These are phyloP conservation scores for Araneus ventricosus DNA, from an alignment of 1,140 invertebrate species.

Conservation along the genomic window DNA sequence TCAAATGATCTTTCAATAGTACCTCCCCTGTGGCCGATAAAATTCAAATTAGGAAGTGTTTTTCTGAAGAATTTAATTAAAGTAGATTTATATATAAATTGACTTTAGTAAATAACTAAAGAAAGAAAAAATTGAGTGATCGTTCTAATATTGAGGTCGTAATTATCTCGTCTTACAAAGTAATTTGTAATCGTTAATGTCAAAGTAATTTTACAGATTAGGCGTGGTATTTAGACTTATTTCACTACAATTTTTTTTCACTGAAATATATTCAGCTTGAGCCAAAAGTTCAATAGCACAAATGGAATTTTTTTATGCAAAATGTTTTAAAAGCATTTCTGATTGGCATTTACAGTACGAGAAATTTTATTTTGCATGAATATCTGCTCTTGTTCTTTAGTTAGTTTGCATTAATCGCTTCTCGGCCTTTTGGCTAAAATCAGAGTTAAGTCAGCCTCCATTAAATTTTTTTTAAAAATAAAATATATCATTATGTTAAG, in stretches of 20 bases:
- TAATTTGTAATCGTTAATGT: slow-evolving; percentile 1
- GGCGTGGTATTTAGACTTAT: not conserved
- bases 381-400: too few species aligned
- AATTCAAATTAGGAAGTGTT: not conserved
- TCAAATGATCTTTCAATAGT: not conserved
- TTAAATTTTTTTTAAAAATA: too few species aligned
- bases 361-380: too few species aligned
- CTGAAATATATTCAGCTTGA: too few species aligned
- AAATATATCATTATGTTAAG: too few species aligned
- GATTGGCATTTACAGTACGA: too few species aligned
- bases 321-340: too few species aligned
- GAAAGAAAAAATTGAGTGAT: not conserved
- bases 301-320: too few species aligned
- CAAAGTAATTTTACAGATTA: not conserved
- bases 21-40: not conserved
- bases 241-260: not conserved
- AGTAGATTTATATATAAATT: not conserved
- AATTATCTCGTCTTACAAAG: not conserved
- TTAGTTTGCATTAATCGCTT: too few species aligned
- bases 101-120: not conserved
- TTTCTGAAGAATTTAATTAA: not conserved
- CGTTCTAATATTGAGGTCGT: not conserved
- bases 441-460: too few species aligned
- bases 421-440: too few species aligned
- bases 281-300: too few species aligned